A percentile compares a stretch with the other conserved stretches of the same genome.
Evolutionary conservation across 1,140 invertebrate species (phyloP).

Genomic region (Neoseiulus cucumeris): DNA sequence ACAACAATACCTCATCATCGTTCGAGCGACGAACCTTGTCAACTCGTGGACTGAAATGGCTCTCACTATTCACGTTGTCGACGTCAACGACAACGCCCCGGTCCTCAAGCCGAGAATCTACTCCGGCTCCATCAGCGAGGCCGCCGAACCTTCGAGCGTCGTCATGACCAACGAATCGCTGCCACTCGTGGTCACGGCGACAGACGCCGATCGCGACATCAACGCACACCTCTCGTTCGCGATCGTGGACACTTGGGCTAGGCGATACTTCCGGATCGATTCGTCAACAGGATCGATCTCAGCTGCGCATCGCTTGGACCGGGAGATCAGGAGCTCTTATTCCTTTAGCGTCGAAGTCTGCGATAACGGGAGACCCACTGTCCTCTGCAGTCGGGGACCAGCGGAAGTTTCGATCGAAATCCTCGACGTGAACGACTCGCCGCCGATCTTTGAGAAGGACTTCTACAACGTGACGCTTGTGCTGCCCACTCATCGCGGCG

Average conservation of each 20-base stretch:
- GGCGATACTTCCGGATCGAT: slow-evolving; percentile 61
- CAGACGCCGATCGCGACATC: slow-evolving; percentile 53
- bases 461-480: slow-evolving; percentile 55
- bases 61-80: slow-evolving; percentile 30
- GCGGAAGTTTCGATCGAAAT: slow-evolving; percentile 40
- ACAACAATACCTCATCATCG: slow-evolving; percentile 56
- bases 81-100: slow-evolving; percentile 60
- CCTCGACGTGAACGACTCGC: slow-evolving; percentile 64
- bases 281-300: slow-evolving; percentile 44
- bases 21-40: slow-evolving; percentile 66
- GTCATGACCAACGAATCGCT: slow-evolving; percentile 38
- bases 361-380: slow-evolving; percentile 53
- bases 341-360: slow-evolving; percentile 63
- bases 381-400: slow-evolving; percentile 37
- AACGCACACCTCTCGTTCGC: slow-evolving; percentile 63
- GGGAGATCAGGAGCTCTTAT: slow-evolving; percentile 47
- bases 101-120: slow-evolving; percentile 45
- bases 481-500: slow-evolving; percentile 36
- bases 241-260: slow-evolving; percentile 50
- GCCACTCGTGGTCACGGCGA: slow-evolving; percentile 54
- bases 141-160: slow-evolving; percentile 44
- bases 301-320: slow-evolving; percentile 40
- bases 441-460: slow-evolving; percentile 46
- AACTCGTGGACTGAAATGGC: slow-evolving; percentile 25
- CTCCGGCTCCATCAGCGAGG: slow-evolving; percentile 46